Base-by-base conservation (phyloP, 2,797 vertebrate species). In the Florisuga fusca region DNA sequence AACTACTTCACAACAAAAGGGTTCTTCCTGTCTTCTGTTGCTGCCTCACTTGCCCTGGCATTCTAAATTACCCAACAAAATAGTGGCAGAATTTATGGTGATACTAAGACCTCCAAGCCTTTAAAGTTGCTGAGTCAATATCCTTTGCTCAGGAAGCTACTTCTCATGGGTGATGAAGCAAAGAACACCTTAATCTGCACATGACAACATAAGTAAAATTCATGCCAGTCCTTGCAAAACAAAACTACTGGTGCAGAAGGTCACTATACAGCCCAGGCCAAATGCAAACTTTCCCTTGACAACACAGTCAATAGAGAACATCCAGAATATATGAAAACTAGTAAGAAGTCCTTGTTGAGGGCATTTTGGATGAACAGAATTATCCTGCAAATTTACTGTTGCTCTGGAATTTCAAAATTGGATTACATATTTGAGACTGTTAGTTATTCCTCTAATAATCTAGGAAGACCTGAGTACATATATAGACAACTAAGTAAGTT, bases 101-200 rank as follows among this genome's bases (percentile, higher is more conserved):
- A n/a, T 79, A n/a, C 38, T 43, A 36, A 84, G 43, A 67, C 19
- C 16, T 38, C 55, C 59, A 75, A 43, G 54, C 33, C 33, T 55
- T 53, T 80, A 77, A 93, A 95, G 77, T 15, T 90, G 93, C 95
- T 94, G 93, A 96, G 80, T 88, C 83, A 76, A 45, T 29, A 79
- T 71, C 59, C 45, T 91, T 69, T 64, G 59, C 73, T 69, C 64
- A 92, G 73, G 68, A 87, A 43, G 51, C 45, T 88, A 53, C 92
- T 96, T 79, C 85, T 97, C 84, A 82, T 87, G 95, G 67, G 77
- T 94, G 95, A 93, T 90, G 87, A 91, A 64, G 90, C 93, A 94
- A 96, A 93, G 71, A 90, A 71, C 80, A 94, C 61, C 84, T 96
- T 97, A 94, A 95, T 96, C 88, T 95, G 88, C 78, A 72, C 87